Evolutionary conservation across 1,140 invertebrate species (phyloP), one percentile per base, ranked within the genome.

Genomic region (Penaeus japonicus): DNA sequence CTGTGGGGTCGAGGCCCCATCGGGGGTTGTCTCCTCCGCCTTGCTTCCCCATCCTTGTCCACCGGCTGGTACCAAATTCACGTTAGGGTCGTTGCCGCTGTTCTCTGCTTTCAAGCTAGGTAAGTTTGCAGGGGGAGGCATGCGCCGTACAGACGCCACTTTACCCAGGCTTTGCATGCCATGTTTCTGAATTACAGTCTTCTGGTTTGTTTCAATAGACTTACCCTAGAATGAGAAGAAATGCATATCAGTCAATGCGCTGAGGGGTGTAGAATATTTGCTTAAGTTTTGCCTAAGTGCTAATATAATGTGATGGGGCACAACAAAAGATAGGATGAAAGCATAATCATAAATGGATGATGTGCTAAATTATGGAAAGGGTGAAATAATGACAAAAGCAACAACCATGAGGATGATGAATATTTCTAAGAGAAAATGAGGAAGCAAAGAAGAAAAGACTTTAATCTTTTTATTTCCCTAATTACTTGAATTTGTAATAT

Each of bases 101-200:
- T 95, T 94, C 95, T 99, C 97, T 93, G 97, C 98, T 95, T 98
- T 99, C 93, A 99, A 94, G 95, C 97, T 98, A 93, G 98, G 98
- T 94, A 99, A 94, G 95, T 98, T 98, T 92, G 97, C 97, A 93
- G 98, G 98, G 94, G 97, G 97, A 70, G 88, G 87, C 59, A 89
- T 85, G 93, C 98, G 96, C 93, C 98, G 96, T 93, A 96, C 96
- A 93, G 95, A 97, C 93, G 96, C 97, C 93, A 99, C 97, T 96
- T 98, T 99, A 94, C 98, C 97, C 95, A 99, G 95, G 94, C 95
- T 97, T 96, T 98, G 97, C 95, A 99, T 97, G 95, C 98, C 98
- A 98, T 98, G 97, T 96, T 98, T 98, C 93, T 96, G 96, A 94
- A 96, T 95, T 94, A 96, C 97, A 94, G 96, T 97, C 92, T 96